Base-by-base conservation (phyloP, 2,113 vertebrate genomes). In the Nycticryphes semicollaris region DNA sequence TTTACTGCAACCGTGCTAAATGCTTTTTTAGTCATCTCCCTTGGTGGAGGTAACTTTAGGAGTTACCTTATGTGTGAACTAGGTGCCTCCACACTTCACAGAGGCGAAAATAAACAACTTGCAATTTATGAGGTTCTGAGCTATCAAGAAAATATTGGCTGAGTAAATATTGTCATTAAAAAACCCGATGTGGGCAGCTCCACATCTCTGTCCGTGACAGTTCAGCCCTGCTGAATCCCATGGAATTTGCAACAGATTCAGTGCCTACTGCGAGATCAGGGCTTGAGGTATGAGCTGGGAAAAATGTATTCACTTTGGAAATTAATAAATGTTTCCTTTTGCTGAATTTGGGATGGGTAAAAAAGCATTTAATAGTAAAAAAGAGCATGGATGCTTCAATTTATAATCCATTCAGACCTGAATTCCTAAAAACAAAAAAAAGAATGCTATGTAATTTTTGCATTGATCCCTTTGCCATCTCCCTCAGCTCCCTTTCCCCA, bases 401-500 rank as follows among this genome's bases (percentile, higher is more conserved):
- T 68, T 75, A 66, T 4, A 74, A 78, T 56, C 9, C 5, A 16
- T 90, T 86, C 66, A 83, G 53, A 48, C 9, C 8, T 39, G 33
- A 75, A 76, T 35, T 81, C 28, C 37, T 73, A 7, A 51, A 43
- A 19, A 17, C 45, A 90, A 43, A 20, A 13, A 59, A 7, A 69
- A 24, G 0, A 21, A 8, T 14, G 7, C 47, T 45, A 10, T 4
- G 19, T 59, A 75, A 70, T 84, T 81, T 93, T 78, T 4, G 2
- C 20, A 37, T 54, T 82, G n/a, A 66, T 68, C 39, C 30, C 19
- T 60, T 64, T 79, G 7, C 70, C 11, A 66, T 27, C 17, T 79
- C 33, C 9, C 12, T 76, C n/a, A n/a, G n/a, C n/a, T n/a, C n/a
- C n/a, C n/a, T 37, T 33, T 7, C 20, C 5, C 9, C 0, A 0